Conservation (phyloP, 2,797 vertebrate genomes). For the Trematomus bernacchii region DNA sequence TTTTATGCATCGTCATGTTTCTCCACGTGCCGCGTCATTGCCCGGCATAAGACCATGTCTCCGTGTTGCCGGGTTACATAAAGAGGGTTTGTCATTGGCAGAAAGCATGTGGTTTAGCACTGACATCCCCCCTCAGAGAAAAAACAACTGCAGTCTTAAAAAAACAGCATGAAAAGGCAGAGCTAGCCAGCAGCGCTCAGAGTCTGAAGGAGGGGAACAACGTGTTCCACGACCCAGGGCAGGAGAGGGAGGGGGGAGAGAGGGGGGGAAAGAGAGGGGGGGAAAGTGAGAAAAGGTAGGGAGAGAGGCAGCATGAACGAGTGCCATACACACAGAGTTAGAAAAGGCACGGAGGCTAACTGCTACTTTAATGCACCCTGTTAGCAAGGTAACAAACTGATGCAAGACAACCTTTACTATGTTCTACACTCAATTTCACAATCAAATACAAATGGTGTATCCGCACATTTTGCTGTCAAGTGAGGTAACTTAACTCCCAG, state of each 20-base stretch:
- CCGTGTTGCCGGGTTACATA: slow-evolving; percentile 55
- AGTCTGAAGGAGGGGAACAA: slow-evolving; percentile 73
- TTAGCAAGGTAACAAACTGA: not conserved
- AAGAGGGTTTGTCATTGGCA: slow-evolving; percentile 67
- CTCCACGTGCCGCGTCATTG: slow-evolving; percentile 39
- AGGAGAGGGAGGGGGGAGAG: slow-evolving; percentile 22
- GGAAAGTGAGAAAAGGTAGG: slow-evolving; percentile 34
- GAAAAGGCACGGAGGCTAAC: slow-evolving; percentile 20
- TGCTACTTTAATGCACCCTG: slow-evolving; percentile 20
- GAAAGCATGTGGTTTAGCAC: slow-evolving; percentile 56
- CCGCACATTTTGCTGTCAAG: not conserved
- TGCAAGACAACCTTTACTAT: not conserved
- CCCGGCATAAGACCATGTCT: slow-evolving; percentile 40
- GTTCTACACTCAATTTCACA: slow-evolving; percentile 5
- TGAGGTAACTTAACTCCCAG: not conserved
- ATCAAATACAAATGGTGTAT: not conserved
- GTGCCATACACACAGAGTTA: slow-evolving; percentile 29
- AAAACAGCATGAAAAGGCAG: slow-evolving; percentile 61
- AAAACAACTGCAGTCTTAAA: slow-evolving; percentile 52
- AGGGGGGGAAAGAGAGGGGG: slow-evolving; percentile 28
- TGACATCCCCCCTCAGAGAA: slow-evolving; percentile 44
- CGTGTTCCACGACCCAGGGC: slow-evolving; percentile 74
- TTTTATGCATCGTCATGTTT: slow-evolving; percentile 54
- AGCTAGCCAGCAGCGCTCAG: slow-evolving; percentile 66
- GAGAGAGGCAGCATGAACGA: slow-evolving; percentile 43